A percentile compares a stretch with the other conserved stretches of the same genome.
Evolutionary conservation across 2,888 invertebrate genomes (phyloP).

Genomic region (Phortica okadai): DNA sequence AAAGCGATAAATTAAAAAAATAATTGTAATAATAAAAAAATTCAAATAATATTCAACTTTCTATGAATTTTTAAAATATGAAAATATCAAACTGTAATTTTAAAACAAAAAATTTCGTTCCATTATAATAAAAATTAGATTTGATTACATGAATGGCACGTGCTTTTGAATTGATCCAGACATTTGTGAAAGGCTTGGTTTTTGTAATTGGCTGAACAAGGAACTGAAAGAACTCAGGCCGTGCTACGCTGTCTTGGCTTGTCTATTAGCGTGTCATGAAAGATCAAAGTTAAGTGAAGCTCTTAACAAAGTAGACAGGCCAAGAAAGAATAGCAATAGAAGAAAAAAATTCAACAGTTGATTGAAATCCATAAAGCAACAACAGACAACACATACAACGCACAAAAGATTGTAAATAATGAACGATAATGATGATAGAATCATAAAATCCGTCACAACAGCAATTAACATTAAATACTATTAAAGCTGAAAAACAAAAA

Average conservation of each 20-base stretch:
- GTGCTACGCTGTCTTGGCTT: background rate
- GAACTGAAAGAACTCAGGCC: background rate
- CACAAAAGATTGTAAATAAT: slow-evolving; percentile 26
- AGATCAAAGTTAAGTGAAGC: slow-evolving; percentile 27
- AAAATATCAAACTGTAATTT: background rate
- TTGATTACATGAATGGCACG: background rate
- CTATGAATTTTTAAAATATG: too few species aligned
- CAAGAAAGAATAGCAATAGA: background rate
- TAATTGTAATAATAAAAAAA: too few species aligned
- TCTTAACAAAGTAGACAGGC: slow-evolving; percentile 1
- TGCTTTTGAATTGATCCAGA: background rate
- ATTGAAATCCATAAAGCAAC: slow-evolving; percentile 5
- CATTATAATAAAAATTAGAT: background rate
- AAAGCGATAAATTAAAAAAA: too few species aligned
- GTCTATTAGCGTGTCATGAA: slow-evolving; percentile 8
- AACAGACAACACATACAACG: background rate
- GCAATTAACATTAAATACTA: slow-evolving; percentile 30
- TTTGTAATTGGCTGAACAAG: background rate
- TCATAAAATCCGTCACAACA: slow-evolving; percentile 30
- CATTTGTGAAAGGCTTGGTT: background rate
- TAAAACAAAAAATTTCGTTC: background rate
- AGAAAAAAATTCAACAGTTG: slow-evolving; percentile 9
- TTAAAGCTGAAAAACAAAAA: background rate
- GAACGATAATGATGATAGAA: slow-evolving; percentile 31
- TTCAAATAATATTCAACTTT: too few species aligned